Base-by-base conservation (phyloP, 2,113 vertebrate species). In the Haemorhous mexicanus region DNA sequence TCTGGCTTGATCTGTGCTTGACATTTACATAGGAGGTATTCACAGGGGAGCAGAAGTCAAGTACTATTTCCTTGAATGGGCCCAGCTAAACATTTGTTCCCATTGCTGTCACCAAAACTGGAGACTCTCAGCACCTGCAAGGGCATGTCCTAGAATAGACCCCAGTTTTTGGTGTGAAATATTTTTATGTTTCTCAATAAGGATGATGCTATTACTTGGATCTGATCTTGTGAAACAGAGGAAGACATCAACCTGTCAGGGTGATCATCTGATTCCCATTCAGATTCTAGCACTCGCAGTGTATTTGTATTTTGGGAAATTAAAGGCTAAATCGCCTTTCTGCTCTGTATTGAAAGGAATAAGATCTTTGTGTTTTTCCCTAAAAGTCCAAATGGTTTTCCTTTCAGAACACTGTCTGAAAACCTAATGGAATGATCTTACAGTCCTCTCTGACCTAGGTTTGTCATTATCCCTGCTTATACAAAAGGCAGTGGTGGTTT, bases 91-190 rank as follows among this genome's bases (percentile, higher is more conserved):
- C 10, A 50, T 30, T 69, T 66, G 4, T 55, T 80, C 20, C 30
- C 30, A 13, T 2, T 50, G 24, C 46, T 86, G 27, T 58, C 59
- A 70, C 23, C 39, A 74, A 67, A 84, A 47, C 21, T 87, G 55
- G 37, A 84, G 17, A 39, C 20, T 12, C 33, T 81, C 32, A 74
- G 9, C 28, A 74, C 67, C 43, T 63, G 37, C 13, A 74, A 37
- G 5, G 28, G 59, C 0, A 0, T 32, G 13, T 61, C 19, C 27
- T 24, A 77, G 73, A 64, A 62, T 1, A 39, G 11, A 67, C 5
- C 47, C 9, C 22, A 59, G 18, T 32, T 89, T 13, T 46, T 44
- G 28, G 4, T 61, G 64, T 63, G 69, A 91, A 50, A 70, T 50
- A 70, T 23, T 89, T 80, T 13, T 23, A 7, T 66, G 21, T 84